Evolutionary conservation across 2,797 vertebrate genomes (phyloP), one percentile per base, ranked within the genome.

Genomic region (Helostoma temminkii): DNA sequence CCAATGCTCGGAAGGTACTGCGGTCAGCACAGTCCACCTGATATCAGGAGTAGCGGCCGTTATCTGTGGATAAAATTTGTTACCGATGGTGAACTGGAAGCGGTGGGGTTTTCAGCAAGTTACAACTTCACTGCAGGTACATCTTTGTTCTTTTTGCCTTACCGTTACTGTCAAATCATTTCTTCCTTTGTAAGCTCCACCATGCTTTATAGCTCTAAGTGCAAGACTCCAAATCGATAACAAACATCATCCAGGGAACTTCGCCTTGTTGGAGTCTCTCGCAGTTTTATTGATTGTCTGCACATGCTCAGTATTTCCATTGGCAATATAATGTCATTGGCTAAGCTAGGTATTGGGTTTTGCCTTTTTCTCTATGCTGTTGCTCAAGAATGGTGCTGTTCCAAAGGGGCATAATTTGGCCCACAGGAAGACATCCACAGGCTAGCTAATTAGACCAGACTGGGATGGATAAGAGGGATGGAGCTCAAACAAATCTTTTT

Each of bases 61-160:
- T 99, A 98, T 82, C 91, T 99, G 28, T 99, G 97, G 97, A 98
- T 99, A 96, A 99, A 99, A 93, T 99, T 99, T 94, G 97, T 98
- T 83, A 95, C 97, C 6, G 98, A 99, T 58, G 98, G 96, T 46
- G 98, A 99, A 94, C 93, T 99, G 90, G 98, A 99, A 92, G 97
- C 97, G 25, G 95, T 96, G 45, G 98, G 98, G 89, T 99, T 99
- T 95, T 97, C 96, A 56, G 98, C 98, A 67, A 95, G 91, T 66
- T 99, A 99, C 93, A 99, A 98, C 93, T 99, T 99, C 92, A 98
- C 97, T 83, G 95, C 97, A 95, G 98, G 98, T 99, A 88, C 91
- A 32, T 56, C 65, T 60, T 32, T 15, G 37, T 47, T 4, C 6
- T 5, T 60, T 57, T 63, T 46, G 43, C 21, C 50, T 22, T 8